Evolutionary conservation across 2,888 invertebrate genomes (phyloP), one percentile per base, ranked within the genome.

Genomic region (Scaptodrosophila latifasciaeformis): DNA sequence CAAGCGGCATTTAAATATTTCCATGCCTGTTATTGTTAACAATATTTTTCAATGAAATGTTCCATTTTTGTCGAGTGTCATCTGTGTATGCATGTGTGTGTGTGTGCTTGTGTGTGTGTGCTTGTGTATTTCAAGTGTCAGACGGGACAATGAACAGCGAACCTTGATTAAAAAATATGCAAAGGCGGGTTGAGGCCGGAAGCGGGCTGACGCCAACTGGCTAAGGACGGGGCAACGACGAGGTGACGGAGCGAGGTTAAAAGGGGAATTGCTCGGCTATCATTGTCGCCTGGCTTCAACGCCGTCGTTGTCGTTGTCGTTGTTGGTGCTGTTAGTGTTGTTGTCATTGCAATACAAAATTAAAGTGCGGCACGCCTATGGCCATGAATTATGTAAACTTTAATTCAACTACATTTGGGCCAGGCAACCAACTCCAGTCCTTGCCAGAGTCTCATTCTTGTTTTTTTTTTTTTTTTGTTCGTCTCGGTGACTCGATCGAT

Each of bases 11-110:
- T 72, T 76, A 75, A 72, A 72, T 59, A 59, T 56, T 45, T 64
- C 74, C 64, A 45, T 54, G 75, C 59, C 61, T 66, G 79, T 79
- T 72, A 68, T 76, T 72, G 79, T 79, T 72, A 76, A 76, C 76
- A 79, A 79, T 72, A 72, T 79, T 72, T 72, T 72, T 50, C 72
- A 76, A 72, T 72, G 59, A 69, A 71, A 71, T 79, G 72, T 71
- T 76, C 77, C 40, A 24, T 40, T 40, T 40, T 40, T 40, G 10
- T 39, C 7, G 17, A 19, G 9, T 19, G 17, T 18, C 10, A 1
- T 19, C 21, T 21, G 18, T 40, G 31, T 12, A 12, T 31, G 10
- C n/a, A n/a, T n/a, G n/a, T n/a, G n/a, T n/a, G n/a, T 12, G 12
- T 34, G 12, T 34, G 2, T 34, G 34, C 10, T 30, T 30, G 30